Evolutionary conservation across 2,888 invertebrate genomes (phyloP).

Genomic region (Drosophila barbarae): DNA sequence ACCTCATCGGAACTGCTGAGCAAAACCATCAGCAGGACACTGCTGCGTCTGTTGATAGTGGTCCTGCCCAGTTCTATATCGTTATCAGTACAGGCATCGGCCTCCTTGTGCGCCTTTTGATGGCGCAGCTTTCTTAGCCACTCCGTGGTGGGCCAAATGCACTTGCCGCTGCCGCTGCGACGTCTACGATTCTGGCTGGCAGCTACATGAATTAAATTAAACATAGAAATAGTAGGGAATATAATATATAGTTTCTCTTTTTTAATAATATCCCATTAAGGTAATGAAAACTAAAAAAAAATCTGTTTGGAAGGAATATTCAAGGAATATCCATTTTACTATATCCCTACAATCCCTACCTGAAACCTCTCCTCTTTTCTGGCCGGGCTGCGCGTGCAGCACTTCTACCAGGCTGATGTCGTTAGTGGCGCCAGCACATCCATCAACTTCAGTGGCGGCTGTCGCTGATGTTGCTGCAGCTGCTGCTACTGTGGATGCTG

Average conservation of each 20-base stretch:
- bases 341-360: background rate
- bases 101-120: slow-evolving; percentile 26
- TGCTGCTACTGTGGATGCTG: slow-evolving; percentile 8
- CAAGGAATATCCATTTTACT: background rate
- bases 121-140: slow-evolving; percentile 68
- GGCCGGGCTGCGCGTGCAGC: slow-evolving; percentile 40
- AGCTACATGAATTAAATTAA: background rate
- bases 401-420: slow-evolving; percentile 68
- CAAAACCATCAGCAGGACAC: slow-evolving; percentile 61
- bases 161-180: slow-evolving; percentile 58
- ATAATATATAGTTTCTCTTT: too few species aligned
- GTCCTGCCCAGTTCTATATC: slow-evolving; percentile 12
- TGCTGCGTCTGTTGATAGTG: slow-evolving; percentile 46
- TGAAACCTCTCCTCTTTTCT: slow-evolving; percentile 7
- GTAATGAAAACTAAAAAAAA: too few species aligned
- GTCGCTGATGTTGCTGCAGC: slow-evolving; percentile 26
- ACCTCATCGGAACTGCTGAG: slow-evolving; percentile 62
- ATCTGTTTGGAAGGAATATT: too few species aligned
- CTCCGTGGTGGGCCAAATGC: slow-evolving; percentile 66
- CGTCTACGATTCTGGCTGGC: slow-evolving; percentile 44
- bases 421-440: slow-evolving; percentile 55
- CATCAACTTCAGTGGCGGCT: slow-evolving; percentile 57
- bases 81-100: background rate
- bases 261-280: too few species aligned
- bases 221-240: background rate